Evolutionary conservation across 2,113 vertebrate genomes (phyloP).

Genomic region (Pelobates fuscus): DNA sequence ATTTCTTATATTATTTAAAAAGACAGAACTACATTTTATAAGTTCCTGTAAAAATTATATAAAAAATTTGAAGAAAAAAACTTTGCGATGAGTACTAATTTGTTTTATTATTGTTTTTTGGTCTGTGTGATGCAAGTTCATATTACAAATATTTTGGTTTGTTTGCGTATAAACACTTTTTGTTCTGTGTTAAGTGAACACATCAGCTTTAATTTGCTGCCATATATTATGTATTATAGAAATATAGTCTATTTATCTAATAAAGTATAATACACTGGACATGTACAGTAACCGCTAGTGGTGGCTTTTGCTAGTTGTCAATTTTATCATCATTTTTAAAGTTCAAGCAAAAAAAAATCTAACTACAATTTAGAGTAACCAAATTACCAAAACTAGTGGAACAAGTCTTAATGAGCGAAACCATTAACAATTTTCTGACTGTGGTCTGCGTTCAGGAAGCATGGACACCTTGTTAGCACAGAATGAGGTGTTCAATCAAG

Average conservation of each 20-base stretch:
- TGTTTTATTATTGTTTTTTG: too few relatives aligned
- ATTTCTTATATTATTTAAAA: too few relatives aligned
- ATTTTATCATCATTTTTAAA: conserved; percentile 63
- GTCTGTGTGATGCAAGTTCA: too few relatives aligned
- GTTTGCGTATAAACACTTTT: background rate
- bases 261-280: background rate
- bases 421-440: conserved; percentile 76
- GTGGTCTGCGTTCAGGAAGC: conserved; percentile 71
- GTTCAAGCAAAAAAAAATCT: conserved; percentile 59
- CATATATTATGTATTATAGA: background rate
- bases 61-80: too few relatives aligned
- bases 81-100: too few relatives aligned
- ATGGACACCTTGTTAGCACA: conserved; percentile 95
- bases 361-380: conserved; percentile 75
- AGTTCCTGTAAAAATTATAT: too few relatives aligned
- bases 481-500: conserved; percentile 99
- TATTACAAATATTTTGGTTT: background rate
- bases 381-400: conserved; percentile 75
- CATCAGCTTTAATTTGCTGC: background rate
- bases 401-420: conserved; percentile 76
- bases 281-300: background rate
- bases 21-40: too few relatives aligned
- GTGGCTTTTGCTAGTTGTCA: conserved; percentile 47
- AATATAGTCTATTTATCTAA: background rate
- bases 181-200: background rate